Evolutionary conservation across 2,888 invertebrate species (phyloP).

Genomic region (Aphodius sticticus): DNA sequence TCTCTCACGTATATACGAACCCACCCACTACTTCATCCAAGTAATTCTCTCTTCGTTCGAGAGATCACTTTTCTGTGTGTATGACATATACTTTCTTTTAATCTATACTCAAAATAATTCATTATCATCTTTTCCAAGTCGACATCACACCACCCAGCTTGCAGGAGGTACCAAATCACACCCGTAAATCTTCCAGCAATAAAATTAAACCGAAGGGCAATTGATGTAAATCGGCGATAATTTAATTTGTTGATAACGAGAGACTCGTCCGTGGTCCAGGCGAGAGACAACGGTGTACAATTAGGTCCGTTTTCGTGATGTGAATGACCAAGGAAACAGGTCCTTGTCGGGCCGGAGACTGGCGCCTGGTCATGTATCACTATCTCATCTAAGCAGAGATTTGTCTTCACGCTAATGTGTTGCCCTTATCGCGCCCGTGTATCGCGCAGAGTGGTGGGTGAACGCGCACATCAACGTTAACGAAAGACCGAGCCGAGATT

Average conservation of each 20-base stretch:
- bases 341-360: background rate
- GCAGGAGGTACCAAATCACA: background rate
- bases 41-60: no score
- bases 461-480: background rate
- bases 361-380: background rate
- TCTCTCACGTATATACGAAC: no score
- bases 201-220: background rate
- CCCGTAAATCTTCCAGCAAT: background rate
- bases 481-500: background rate
- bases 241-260: background rate
- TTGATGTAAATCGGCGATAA: background rate
- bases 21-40: no score
- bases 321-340: conserved; percentile 4
- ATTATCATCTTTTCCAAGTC: background rate
- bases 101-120: background rate
- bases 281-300: background rate
- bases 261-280: background rate
- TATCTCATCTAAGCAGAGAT: background rate
- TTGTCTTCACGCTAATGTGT: background rate
- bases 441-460: background rate
- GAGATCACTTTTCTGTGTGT: no score
- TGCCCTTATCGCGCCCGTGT: background rate
- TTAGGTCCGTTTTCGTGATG: background rate
- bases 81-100: no score
- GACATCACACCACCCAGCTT: background rate